Base-by-base conservation (phyloP, 2,113 vertebrate genomes). In the Pedionomus torquatus region DNA sequence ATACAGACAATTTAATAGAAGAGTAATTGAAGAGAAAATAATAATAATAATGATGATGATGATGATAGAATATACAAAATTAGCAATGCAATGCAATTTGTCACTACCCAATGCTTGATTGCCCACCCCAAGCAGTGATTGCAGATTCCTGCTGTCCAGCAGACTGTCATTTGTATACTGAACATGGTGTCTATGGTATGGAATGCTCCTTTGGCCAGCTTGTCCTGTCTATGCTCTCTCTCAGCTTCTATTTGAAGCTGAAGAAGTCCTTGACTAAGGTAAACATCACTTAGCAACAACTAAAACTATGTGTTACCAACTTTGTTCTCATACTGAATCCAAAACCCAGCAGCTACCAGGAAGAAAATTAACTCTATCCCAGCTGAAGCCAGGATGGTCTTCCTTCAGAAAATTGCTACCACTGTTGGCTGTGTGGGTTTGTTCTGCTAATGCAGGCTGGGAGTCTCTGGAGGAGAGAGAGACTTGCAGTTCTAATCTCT, bases 401-500 rank as follows among this genome's bases (percentile, higher is more conserved):
- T 64, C 61, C 20, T 84, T 37, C 7, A 77, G 68, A 82, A 93
- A 95, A 93, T 92, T 75, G 89, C 93, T 86, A 66, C 95, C 13
- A 39, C 77, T 93, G n/a, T 77, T 71, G 76, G 77, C 86, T 76
- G 33, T 48, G 68, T 4, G 7, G 63, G 74, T 57, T 90, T 70
- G 77, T 77, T 80, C 65, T 93, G 84, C 21, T 13, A 87, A 35
- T 23, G 16, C 41, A 66, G 85, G 49, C 44, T 19, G 30, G 16
- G 46, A 83, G 60, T 85, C 94, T 94, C 8, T 0, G 55, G 77
- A 58, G 93, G 63, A 79, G 76, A 57, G 25, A 39, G 74, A 71
- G 43, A 15, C 92, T 95, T 35, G 14, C 37, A 33, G 39, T 61
- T 94, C 55, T 95, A 28, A 84, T 96, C 94, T 97, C 92, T 90